Evolutionary conservation across 2,113 vertebrate species (phyloP).

Genomic region (Hippopotamus amphibius): DNA sequence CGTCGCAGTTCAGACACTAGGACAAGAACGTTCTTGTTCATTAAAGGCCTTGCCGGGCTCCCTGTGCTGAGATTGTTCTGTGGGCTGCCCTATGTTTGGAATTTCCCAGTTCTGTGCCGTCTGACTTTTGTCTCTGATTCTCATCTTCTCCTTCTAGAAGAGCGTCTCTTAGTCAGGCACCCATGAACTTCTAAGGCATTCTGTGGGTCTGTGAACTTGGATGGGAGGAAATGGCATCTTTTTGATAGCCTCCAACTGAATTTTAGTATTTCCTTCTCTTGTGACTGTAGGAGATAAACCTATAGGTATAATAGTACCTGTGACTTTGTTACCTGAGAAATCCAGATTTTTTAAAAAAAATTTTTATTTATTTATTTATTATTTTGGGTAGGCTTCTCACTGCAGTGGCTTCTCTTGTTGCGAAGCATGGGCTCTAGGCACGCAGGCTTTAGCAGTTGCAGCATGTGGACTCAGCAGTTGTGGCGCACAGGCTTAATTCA

Average conservation of each 20-base stretch:
- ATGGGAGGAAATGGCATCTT: background rate
- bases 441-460: too few species aligned
- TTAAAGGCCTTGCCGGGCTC: background rate
- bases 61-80: background rate
- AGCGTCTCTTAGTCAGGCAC: background rate
- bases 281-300: background rate
- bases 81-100: background rate
- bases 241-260: background rate
- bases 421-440: too few species aligned
- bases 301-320: background rate
- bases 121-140: background rate
- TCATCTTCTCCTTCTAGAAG: background rate
- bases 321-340: background rate
- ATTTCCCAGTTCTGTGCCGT: background rate
- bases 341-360: background rate
- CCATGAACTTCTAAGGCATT: background rate
- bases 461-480: too few species aligned
- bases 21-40: background rate
- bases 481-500: too few species aligned
- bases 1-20: accelerated
- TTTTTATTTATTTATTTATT: too few species aligned
- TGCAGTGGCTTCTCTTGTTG: too few species aligned
- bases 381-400: too few species aligned
- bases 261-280: background rate
- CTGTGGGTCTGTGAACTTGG: background rate